phyloP scores from a whole-genome alignment of 2,888 invertebrate genomes.

The Chrysodeixis includens region DNA sequence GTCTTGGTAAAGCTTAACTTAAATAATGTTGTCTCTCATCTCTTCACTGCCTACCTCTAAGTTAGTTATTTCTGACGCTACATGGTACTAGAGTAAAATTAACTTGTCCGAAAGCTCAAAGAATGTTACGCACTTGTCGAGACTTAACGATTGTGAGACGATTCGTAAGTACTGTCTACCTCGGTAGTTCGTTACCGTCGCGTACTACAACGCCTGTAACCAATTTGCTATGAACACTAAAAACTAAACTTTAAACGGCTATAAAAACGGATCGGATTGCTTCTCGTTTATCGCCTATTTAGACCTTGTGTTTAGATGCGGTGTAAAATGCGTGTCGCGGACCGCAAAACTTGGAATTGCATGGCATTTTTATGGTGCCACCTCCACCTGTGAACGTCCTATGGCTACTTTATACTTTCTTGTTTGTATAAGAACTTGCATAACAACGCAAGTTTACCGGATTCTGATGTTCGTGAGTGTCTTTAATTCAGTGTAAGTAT shows the following conservation, averaged over 20 bases:
- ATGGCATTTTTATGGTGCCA: slow-evolving; percentile 51
- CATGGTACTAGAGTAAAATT: not conserved
- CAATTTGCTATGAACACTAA: slow-evolving; percentile 75
- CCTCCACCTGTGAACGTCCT: slow-evolving; percentile 38
- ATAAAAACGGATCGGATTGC: slow-evolving; percentile 69
- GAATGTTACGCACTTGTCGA: not conserved
- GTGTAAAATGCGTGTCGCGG: slow-evolving; percentile 45
- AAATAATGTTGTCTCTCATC: too few relatives aligned
- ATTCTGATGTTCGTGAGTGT: too few relatives aligned
- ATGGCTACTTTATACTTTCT: slow-evolving; percentile 39
- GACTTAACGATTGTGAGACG: not conserved
- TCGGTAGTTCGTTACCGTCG: slow-evolving; percentile 47
- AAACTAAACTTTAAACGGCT: slow-evolving; percentile 69
- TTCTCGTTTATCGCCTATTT: slow-evolving; percentile 66
- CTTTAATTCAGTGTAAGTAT: too few relatives aligned
- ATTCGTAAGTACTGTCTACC: slow-evolving; percentile 7
- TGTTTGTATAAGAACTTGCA: too few relatives aligned
- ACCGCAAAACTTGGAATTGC: slow-evolving; percentile 44
- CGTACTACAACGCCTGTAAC: slow-evolving; percentile 53
- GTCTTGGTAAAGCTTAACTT: too few relatives aligned
- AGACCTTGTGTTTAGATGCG: slow-evolving; percentile 54
- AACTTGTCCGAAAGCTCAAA: not conserved
- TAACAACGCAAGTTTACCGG: too few relatives aligned
- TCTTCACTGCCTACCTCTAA: not conserved
- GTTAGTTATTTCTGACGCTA: too few relatives aligned